These are phyloP conservation scores for Glaucopsyche alexis DNA, from an alignment of 2,888 invertebrate species.

Conservation along the genomic window DNA sequence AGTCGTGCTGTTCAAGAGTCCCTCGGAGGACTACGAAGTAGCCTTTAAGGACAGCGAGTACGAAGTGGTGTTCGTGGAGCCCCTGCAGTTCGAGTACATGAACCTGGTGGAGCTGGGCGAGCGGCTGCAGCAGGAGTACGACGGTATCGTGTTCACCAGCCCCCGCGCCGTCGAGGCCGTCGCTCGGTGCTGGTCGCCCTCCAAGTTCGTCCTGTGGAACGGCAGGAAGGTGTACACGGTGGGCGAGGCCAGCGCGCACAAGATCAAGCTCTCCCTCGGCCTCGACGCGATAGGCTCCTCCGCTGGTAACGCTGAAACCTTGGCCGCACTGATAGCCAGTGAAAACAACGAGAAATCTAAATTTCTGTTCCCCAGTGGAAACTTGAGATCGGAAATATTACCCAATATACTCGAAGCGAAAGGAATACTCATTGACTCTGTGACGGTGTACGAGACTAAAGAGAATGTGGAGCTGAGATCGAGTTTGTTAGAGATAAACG, in stretches of 20 bases:
- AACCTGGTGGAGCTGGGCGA: conserved; percentile 50
- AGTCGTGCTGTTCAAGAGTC: conserved; percentile 65
- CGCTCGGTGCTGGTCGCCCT: conserved; percentile 63
- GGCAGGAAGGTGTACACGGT: conserved; percentile 60
- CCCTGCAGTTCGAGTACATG: conserved; percentile 58
- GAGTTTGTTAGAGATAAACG: conserved; percentile 55
- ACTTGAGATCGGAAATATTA: conserved; percentile 59
- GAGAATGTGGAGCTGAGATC: conserved; percentile 61
- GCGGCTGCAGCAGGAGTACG: conserved; percentile 51
- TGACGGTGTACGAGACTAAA: conserved; percentile 68
- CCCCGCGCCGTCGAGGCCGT: conserved; percentile 65
- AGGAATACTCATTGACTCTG: conserved; percentile 52
- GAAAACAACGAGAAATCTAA: conserved; percentile 53
- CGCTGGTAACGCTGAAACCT: conserved; percentile 61
- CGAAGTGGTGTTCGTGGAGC: conserved; percentile 64
- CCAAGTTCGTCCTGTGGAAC: conserved; percentile 61
- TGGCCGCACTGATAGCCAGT: conserved; percentile 55
- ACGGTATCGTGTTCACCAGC: conserved; percentile 63
- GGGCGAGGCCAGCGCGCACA: conserved; percentile 57
- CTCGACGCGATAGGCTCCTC: conserved; percentile 57
- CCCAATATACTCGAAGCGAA: conserved; percentile 51
- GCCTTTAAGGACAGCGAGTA: conserved; percentile 56
- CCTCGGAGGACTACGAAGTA: conserved; percentile 63
- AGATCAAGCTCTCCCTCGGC: conserved; percentile 56
- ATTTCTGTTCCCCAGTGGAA: conserved; percentile 70